A percentile compares a stretch with the other conserved stretches of the same genome.
phyloP scores from a whole-genome alignment of 2,888 invertebrate species.

The Capitulum mitella region DNA sequence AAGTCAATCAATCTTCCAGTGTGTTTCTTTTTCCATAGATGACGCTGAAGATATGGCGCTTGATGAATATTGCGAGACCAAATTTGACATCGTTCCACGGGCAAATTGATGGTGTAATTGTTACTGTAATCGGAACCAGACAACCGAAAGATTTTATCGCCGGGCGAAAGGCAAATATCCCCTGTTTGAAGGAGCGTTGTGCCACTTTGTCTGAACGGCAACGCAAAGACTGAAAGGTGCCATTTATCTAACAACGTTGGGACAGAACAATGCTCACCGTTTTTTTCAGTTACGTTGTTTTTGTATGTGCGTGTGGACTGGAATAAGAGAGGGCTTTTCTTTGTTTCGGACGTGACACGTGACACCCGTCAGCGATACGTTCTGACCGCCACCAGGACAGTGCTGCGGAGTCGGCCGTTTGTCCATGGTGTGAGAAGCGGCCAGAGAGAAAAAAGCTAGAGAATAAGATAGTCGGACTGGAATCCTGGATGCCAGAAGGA shows the following conservation, averaged over 20 bases:
- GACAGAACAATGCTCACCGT: no score
- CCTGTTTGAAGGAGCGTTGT: not conserved
- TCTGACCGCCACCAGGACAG: no score
- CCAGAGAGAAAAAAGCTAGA: no score
- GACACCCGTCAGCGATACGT: no score
- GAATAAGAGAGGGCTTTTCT: no score
- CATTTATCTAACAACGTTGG: not conserved
- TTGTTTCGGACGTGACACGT: no score
- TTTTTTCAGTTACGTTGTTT: no score
- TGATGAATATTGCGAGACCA: not conserved
- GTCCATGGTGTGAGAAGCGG: no score
- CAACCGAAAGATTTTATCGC: not conserved
- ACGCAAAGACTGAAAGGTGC: not conserved
- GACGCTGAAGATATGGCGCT: not conserved
- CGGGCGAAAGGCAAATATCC: not conserved
- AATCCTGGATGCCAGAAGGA: no score
- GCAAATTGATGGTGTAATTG: slow-evolving; percentile 8
- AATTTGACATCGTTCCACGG: not conserved
- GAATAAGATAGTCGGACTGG: no score
- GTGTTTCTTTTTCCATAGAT: not conserved
- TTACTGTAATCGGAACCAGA: slow-evolving; percentile 13
- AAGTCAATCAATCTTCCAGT: not conserved
- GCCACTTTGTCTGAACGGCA: not conserved
- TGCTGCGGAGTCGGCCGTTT: no score
- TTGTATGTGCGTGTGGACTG: no score